phyloP scores from a whole-genome alignment of 2,113 vertebrate genomes.

The Rostratula benghalensis region DNA sequence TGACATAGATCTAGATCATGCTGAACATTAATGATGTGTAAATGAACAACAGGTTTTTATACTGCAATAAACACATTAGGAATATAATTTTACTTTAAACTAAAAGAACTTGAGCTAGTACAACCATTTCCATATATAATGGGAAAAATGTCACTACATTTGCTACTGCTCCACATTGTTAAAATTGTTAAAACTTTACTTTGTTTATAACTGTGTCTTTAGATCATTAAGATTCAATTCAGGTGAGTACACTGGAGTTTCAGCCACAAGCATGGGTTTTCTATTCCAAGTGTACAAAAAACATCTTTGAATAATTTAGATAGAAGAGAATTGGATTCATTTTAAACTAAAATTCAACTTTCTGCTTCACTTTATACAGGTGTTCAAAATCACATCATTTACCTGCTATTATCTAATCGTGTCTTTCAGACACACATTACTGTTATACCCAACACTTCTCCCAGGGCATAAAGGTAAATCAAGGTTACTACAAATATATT shows the following conservation, averaged over 20 bases:
- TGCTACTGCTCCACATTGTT: not conserved
- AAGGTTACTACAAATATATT: not conserved
- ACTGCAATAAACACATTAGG: not conserved
- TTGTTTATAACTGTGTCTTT: not conserved
- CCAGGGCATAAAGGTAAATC: not conserved
- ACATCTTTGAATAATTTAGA: not conserved
- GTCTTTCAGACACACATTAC: not conserved
- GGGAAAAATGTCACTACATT: not conserved
- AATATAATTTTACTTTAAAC: not conserved
- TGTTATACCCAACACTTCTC: not conserved
- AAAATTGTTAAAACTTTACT: not conserved
- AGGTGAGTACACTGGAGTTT: not conserved
- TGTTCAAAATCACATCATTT: not conserved
- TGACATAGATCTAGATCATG: not conserved
- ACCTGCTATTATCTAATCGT: not conserved
- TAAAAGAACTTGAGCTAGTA: not conserved
- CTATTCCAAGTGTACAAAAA: not conserved
- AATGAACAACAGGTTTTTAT: not conserved
- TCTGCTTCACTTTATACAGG: not conserved
- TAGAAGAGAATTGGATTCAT: not conserved
- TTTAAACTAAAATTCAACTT: not conserved
- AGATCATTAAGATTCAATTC: not conserved
- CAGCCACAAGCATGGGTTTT: not conserved
- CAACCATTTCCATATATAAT: not conserved
- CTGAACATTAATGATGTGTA: not conserved